Percentiles rank a stretch among this genome's conserved stretches.
These are phyloP conservation scores for Albula glossodonta DNA, from an alignment of 2,113 vertebrate species.

Conservation along the genomic window DNA sequence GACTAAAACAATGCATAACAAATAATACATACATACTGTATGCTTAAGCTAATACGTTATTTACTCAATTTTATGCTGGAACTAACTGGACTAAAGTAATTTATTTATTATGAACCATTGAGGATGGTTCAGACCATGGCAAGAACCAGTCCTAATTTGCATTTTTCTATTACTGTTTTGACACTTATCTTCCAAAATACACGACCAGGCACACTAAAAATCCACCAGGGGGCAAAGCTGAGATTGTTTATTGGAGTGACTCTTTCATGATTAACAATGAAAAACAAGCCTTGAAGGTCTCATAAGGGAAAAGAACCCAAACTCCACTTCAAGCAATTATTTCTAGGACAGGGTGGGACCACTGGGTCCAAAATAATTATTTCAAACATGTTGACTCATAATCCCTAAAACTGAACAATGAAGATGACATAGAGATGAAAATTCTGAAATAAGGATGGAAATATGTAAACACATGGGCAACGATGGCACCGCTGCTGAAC, in stretches of 20 bases:
- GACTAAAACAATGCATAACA: not conserved
- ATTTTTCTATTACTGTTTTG: not conserved
- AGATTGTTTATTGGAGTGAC: not conserved
- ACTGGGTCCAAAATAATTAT: not conserved
- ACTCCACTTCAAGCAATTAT: conserved; percentile 5
- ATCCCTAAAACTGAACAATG: not conserved
- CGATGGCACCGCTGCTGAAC: not conserved
- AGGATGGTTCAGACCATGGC: not conserved
- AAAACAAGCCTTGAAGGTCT: not conserved
- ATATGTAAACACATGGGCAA: not conserved
- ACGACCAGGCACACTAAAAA: not conserved
- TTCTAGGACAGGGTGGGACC: not conserved
- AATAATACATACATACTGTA: not conserved
- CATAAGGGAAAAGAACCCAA: not conserved
- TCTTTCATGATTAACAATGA: not conserved
- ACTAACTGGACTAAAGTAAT: no score
- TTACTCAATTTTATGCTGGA: no score
- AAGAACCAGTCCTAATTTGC: not conserved
- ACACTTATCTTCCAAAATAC: not conserved
- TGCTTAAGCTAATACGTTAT: not conserved
- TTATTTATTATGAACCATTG: no score
- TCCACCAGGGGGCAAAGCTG: not conserved
- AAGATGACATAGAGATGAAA: not conserved
- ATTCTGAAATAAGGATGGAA: not conserved
- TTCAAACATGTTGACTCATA: not conserved